A percentile compares a stretch with the other conserved stretches of the same genome.
These are phyloP conservation scores for Apolygus lucorum DNA, from an alignment of 1,140 invertebrate species.

Conservation along the genomic window DNA sequence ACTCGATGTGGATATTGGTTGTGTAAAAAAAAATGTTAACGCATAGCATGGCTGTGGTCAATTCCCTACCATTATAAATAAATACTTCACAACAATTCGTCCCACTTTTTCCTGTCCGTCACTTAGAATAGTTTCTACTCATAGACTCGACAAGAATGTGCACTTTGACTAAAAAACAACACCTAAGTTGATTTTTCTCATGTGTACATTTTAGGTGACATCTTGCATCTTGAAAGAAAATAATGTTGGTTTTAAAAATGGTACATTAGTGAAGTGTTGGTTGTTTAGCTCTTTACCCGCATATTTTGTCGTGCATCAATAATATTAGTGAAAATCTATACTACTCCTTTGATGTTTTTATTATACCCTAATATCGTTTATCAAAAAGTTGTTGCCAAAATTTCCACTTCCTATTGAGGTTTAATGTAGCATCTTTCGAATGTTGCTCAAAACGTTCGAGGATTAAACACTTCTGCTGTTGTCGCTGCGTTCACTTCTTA, in stretches of 20 bases:
- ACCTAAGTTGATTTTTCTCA: no score
- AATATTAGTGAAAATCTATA: no score
- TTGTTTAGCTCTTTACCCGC: background rate
- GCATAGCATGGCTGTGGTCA: background rate
- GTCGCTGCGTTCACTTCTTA: background rate
- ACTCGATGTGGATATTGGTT: background rate
- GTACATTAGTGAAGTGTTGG: conserved; percentile 6
- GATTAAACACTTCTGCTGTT: no score
- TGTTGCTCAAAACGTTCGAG: no score
- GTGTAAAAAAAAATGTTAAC: background rate
- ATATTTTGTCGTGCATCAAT: background rate
- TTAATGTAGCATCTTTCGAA: no score
- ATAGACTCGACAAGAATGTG: no score
- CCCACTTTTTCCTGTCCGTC: background rate
- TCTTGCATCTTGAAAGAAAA: background rate
- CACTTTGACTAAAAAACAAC: no score
- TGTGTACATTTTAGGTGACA: background rate
- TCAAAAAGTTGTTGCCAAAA: no score
- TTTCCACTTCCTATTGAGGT: no score
- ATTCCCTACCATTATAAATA: conserved; percentile 5
- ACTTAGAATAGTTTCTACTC: background rate
- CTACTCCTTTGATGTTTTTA: no score
- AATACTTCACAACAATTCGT: background rate
- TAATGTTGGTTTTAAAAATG: conserved; percentile 14
- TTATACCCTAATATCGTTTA: no score